phyloP scores from a whole-genome alignment of 2,888 invertebrate genomes.

The Agrilus cyanescens region DNA sequence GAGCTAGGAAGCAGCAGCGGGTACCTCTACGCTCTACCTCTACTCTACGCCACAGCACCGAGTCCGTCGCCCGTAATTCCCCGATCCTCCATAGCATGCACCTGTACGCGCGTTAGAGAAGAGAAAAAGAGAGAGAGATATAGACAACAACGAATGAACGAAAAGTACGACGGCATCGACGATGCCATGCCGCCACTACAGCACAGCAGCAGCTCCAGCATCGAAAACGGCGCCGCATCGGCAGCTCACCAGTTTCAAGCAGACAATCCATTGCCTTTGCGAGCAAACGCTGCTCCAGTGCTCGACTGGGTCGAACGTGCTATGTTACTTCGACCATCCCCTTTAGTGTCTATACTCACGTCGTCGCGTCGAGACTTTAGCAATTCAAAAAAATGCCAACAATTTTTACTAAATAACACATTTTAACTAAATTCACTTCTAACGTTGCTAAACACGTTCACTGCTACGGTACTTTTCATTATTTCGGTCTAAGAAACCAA shows the following conservation, averaged over 20 bases:
- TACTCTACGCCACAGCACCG: constrained; percentile 14
- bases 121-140: constrained; percentile 28
- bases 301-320: constrained; percentile 25
- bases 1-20: background rate
- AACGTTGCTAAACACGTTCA: too few species aligned
- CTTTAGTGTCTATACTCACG: constrained; percentile 31
- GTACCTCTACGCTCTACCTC: constrained; percentile 7
- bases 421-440: too few species aligned
- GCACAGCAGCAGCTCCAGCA: too few species aligned
- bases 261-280: background rate
- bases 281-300: constrained; percentile 27
- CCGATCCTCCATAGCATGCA: constrained; percentile 38
- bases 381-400: too few species aligned
- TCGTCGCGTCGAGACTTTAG: constrained; percentile 27
- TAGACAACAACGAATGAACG: constrained; percentile 16
- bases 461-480: too few species aligned
- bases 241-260: constrained; percentile 6
- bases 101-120: constrained; percentile 39
- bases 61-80: constrained; percentile 27
- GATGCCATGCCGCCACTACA: too few species aligned
- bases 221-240: constrained; percentile 12
- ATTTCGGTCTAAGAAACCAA: too few species aligned
- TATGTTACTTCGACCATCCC: constrained; percentile 32
- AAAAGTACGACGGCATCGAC: too few species aligned
- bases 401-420: too few species aligned